Conservation (phyloP, 2,113 vertebrate genomes). For the Stercorarius parasiticus region DNA sequence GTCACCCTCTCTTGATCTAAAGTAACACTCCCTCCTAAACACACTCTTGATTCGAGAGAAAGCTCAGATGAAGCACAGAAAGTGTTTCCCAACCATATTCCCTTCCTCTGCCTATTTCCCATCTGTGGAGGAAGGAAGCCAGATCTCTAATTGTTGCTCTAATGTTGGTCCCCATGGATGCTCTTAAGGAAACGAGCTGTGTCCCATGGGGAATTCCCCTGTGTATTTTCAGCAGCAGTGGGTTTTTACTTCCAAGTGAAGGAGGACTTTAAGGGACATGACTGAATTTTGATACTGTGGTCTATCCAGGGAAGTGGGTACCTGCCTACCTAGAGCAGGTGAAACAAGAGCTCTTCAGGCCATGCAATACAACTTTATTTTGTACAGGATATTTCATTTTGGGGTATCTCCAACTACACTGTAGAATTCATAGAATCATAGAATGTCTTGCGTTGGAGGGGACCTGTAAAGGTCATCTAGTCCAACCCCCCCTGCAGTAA, state of each 20-base stretch:
- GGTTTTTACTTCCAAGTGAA: background rate
- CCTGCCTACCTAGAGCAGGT: background rate
- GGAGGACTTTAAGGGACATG: background rate
- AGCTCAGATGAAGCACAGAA: background rate
- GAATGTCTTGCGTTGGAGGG: no score
- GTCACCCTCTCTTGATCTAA: background rate
- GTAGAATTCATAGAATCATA: background rate
- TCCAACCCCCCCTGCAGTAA: no score
- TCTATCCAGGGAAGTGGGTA: background rate
- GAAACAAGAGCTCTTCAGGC: background rate
- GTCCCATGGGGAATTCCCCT: background rate
- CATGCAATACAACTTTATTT: background rate
- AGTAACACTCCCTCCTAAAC: background rate
- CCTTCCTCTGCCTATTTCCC: background rate
- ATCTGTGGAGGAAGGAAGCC: background rate
- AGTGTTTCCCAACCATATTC: background rate
- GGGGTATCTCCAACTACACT: background rate
- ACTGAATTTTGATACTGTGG: background rate
- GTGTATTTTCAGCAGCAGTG: background rate
- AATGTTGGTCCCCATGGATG: background rate
- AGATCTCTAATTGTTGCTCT: background rate
- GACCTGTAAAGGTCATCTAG: no score
- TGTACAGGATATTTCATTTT: background rate
- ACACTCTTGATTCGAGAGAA: rapidly evolving
- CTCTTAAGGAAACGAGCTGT: background rate